These are phyloP conservation scores for Drosophila tsacasi DNA, from an alignment of 1,140 invertebrate species.

Conservation along the genomic window DNA sequence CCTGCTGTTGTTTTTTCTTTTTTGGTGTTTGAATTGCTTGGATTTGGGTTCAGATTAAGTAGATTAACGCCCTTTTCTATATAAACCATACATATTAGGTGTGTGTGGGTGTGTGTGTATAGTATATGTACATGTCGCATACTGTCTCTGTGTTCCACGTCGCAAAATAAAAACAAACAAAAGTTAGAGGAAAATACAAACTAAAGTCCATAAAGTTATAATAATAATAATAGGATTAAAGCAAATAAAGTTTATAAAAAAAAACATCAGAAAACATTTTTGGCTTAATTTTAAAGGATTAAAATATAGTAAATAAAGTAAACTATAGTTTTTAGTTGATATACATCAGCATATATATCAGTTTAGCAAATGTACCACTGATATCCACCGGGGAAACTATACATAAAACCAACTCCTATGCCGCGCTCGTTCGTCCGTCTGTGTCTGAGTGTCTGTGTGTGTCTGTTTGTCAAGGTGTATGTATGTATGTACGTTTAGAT, in stretches of 20 bases:
- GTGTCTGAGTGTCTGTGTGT: constrained; percentile 16
- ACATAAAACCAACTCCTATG: constrained; percentile 24
- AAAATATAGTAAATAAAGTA: background rate
- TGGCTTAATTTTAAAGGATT: constrained; percentile 15
- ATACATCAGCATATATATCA: background rate
- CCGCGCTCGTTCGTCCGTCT: constrained; percentile 11
- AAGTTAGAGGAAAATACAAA: constrained; percentile 7
- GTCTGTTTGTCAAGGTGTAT: constrained; percentile 22
- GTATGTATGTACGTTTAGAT: constrained; percentile 50
- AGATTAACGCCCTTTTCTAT: constrained; percentile 59
- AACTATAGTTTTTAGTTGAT: background rate
- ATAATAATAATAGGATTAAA: constrained; percentile 11
- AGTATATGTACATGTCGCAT: constrained; percentile 40
- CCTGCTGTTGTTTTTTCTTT: constrained; percentile 5
- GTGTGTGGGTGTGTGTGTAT: constrained; percentile 6
- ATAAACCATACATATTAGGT: constrained; percentile 42
- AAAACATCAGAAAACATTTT: constrained; percentile 15
- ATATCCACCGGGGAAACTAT: constrained; percentile 47
- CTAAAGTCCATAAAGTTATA: constrained; percentile 10
- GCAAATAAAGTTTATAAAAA: constrained; percentile 3
- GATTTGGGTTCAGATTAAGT: constrained; percentile 68
- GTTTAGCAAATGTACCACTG: constrained; percentile 23
- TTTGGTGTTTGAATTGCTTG: constrained; percentile 34
- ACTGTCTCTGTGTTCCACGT: constrained; percentile 1
- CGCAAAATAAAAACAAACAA: constrained; percentile 7